Evolutionary conservation across 2,113 vertebrate genomes (phyloP), one percentile per base, ranked within the genome.

Genomic region (Boulengeromyrus knoepffleri): DNA sequence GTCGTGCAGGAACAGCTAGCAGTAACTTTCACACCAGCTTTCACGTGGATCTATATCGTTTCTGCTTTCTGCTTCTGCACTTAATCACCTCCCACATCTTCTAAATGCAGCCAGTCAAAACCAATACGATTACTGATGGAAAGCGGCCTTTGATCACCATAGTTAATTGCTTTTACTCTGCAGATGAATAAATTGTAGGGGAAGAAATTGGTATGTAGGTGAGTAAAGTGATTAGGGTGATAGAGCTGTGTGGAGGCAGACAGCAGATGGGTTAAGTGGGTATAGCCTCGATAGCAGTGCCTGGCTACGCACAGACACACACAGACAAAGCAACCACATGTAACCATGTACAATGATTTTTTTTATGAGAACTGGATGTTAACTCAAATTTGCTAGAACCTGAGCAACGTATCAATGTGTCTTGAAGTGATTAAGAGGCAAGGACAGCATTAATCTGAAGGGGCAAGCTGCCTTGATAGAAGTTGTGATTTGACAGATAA

Each of bases 351-450:
- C 74, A 88, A 88, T 88, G 47, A 88, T 90, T 90, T 90, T 66
- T 89, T 36, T 62, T 12, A 85, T 66, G 31, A 24, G 17, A 46
- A 88, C 13, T 21, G 45, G 19, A 87, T n/a, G 58, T 42, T 62
- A 74, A 77, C 21, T 27, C 45, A 39, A 45, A 87, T 87, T 90
- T 90, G 83, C 66, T 90, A 90, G 47, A 66, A 70, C 74, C 84
- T 27, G 83, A 87, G 89, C 47, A 87, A 27, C 62, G 70, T 90
- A 87, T 87, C 56, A 85, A 87, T 66, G 84, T 90, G 58, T 87
- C 47, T 87, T 87, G 58, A 90, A 74, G 89, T 70, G 84, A 87
- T 90, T 90, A 90, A 36, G 56, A 74, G 56, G 84, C 84, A 90
- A 87, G 53, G 31, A 46, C 84, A 74, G 88, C 45, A 52, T 90